phyloP scores from a whole-genome alignment of 2,113 vertebrate species.

The Actenoides lindsayi region DNA sequence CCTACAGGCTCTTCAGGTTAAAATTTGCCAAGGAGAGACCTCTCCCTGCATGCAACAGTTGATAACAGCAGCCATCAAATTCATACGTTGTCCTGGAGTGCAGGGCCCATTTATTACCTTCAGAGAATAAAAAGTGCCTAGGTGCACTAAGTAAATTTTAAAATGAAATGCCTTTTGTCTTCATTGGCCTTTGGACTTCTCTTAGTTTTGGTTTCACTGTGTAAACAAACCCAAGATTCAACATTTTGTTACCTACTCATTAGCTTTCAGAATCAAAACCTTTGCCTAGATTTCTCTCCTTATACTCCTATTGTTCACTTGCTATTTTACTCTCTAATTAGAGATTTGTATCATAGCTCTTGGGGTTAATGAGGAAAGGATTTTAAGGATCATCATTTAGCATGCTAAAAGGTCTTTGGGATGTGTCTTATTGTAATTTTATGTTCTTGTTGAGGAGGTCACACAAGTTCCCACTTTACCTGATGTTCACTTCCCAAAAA shows the following conservation, averaged over 20 bases:
- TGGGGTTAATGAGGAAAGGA: not conserved
- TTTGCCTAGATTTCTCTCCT: not conserved
- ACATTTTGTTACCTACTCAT: not conserved
- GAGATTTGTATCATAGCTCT: not conserved
- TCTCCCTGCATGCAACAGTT: not conserved
- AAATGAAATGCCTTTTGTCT: not conserved
- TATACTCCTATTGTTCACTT: not conserved
- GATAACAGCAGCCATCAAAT: not conserved
- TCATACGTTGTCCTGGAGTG: not conserved
- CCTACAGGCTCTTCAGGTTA: not conserved
- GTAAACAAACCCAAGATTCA: not conserved
- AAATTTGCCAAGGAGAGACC: not conserved
- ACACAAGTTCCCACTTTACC: not conserved
- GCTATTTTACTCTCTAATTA: not conserved
- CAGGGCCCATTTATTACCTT: not conserved
- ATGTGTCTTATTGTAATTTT: not conserved
- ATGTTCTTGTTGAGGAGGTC: not conserved
- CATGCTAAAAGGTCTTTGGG: not conserved
- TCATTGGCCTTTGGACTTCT: not conserved
- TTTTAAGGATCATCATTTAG: not conserved
- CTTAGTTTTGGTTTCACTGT: not conserved
- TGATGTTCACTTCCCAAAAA: not conserved
- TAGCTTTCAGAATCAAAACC: not conserved
- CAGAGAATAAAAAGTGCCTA: not conserved
- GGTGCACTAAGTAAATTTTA: not conserved